phyloP scores from a whole-genome alignment of 2,797 vertebrate genomes.

The Anguilla megastoma region DNA sequence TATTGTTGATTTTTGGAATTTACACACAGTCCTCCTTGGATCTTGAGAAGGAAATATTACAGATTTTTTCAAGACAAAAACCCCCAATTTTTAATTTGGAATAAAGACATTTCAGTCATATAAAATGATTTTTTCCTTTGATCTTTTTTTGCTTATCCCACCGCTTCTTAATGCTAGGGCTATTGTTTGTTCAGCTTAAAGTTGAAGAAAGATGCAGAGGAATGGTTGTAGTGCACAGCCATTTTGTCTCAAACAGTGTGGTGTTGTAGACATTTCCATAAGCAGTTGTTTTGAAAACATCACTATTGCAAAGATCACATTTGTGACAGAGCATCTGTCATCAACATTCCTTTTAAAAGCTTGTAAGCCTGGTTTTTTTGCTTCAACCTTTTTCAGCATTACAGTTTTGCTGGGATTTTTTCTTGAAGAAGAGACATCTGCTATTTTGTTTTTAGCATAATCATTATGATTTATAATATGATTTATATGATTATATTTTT shows the following conservation, averaged over 20 bases:
- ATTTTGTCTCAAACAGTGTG: neutral
- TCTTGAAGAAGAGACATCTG: neutral
- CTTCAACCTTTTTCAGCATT: neutral
- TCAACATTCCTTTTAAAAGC: neutral
- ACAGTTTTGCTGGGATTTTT: neutral
- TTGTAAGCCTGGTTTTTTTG: neutral
- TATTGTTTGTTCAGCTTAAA: neutral
- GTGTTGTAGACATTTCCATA: neutral
- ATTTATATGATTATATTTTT: neutral
- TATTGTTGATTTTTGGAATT: neutral
- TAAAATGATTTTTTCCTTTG: neutral
- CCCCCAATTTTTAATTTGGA: neutral
- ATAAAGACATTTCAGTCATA: neutral
- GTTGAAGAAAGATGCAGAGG: neutral
- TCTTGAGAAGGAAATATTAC: neutral
- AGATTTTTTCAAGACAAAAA: neutral
- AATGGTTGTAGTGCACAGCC: neutral
- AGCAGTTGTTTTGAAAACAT: slow-evolving; percentile 8
- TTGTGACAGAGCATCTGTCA: neutral
- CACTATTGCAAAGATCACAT: neutral
- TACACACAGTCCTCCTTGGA: neutral
- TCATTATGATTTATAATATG: neutral
- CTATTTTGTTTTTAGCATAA: neutral
- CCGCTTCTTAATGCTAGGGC: neutral
- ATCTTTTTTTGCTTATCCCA: neutral